A percentile compares a stretch with the other conserved stretches of the same genome.
Conservation (phyloP, 2,888 invertebrate genomes). For the Tuta absoluta region DNA sequence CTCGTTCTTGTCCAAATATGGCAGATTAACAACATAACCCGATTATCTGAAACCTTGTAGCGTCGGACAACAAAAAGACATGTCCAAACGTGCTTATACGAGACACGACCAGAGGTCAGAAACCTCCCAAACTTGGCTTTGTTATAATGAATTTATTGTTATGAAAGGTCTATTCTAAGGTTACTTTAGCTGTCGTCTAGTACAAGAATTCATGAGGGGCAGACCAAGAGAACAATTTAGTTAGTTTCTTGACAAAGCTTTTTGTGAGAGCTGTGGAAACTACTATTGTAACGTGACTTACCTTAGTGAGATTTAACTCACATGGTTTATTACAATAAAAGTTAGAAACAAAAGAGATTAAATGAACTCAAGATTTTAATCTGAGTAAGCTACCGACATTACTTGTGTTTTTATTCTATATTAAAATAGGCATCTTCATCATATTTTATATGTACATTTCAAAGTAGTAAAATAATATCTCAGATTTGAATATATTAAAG, state of each 20-base stretch:
- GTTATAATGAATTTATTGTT: conserved; percentile 65
- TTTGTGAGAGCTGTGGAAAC: conserved; percentile 19
- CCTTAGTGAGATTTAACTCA: conserved; percentile 4
- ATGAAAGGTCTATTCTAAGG: conserved; percentile 47
- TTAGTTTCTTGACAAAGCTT: conserved; percentile 25
- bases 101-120: neutral
- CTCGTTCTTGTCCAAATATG: neutral
- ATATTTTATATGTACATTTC: too few species aligned
- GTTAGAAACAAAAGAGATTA: neutral
- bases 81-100: neutral
- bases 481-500: too few species aligned
- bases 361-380: neutral
- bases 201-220: conserved; percentile 27
- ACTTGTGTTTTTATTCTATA: too few species aligned
- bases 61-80: neutral
- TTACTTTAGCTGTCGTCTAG: conserved; percentile 32
- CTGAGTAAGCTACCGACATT: neutral
- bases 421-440: too few species aligned
- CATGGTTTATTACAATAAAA: neutral
- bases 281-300: conserved; percentile 1
- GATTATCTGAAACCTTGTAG: conserved; percentile 10
- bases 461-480: too few species aligned
- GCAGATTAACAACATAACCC: neutral
- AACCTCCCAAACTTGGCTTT: conserved; percentile 36
- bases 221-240: conserved; percentile 23